Base-by-base conservation (phyloP, 2,113 vertebrate species). In the Dicerorhinus sumatrensis region DNA sequence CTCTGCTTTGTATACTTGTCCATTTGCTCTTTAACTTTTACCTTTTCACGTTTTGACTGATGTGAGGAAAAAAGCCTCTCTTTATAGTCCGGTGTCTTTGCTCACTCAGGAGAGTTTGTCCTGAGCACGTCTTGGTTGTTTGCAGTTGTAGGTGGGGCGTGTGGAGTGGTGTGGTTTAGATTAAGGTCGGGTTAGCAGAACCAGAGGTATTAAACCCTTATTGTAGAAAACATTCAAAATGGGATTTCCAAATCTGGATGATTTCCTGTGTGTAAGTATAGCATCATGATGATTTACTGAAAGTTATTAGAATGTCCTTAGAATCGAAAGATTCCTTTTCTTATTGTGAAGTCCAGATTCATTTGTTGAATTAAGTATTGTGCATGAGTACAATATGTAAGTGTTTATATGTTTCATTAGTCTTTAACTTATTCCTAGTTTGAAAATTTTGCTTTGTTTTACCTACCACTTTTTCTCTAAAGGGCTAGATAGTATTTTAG, bases 271-370 rank as follows among this genome's bases (percentile, higher is more conserved):
- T 77, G 79, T 93, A 72, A 48, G 11, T 62, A 65, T 79, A 79
- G 16, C 51, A 77, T 51, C 29, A 4, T 93, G 75, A 69, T 80
- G 63, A 69, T 89, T 83, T 94, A 51, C 54, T 89, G 48, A 65
- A 94, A 92, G 60, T 91, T 86, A 46, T 51, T 67, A 48, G 83
- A 60, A 54, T 75, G 2, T 51, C 36, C 31, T 91, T 91, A 85
- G 70, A 96, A 89, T 77, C 85, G n/a, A 20, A 91, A 69, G 76
- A 70, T 96, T 91, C n/a, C 17, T 62, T 94, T 87, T 94, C 79
- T 80, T 77, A 67, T 16, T 73, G 56, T 94, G 39, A 88, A 93
- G 83, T 88, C 42, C 54, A 67, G 17, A 36, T 72, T 88, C 18
- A 73, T 93, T 95, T 96, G 23, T 91, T 48, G 18, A 91, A 18